Conservation (phyloP, 2,113 vertebrate genomes). For the Festucalex cinctus region DNA sequence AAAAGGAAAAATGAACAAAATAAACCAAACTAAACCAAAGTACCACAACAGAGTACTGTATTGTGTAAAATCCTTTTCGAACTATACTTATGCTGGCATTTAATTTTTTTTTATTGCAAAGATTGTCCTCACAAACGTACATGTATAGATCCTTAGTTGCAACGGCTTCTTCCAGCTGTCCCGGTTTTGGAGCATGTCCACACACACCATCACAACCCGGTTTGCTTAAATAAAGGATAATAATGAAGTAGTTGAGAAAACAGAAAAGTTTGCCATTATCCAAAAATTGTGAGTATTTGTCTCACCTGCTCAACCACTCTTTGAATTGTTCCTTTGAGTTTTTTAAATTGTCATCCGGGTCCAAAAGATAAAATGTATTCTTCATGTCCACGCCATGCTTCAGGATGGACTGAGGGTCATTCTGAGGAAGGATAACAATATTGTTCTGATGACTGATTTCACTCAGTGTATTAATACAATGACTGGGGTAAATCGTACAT, state of each 20-base stretch:
- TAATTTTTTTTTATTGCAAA: neutral
- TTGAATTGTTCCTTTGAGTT: conserved; percentile 81
- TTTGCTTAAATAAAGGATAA: conserved; percentile 63
- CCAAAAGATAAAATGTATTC: conserved; percentile 83
- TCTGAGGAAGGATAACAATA: conserved; percentile 19
- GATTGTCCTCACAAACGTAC: conserved; percentile 69
- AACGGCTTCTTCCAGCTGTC: conserved; percentile 77
- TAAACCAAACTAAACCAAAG: too few relatives aligned
- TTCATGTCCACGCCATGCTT: conserved; percentile 73
- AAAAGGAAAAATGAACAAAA: too few relatives aligned
- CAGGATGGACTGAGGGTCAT: conserved; percentile 66
- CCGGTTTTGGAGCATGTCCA: conserved; percentile 69
- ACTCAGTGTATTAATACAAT: too few relatives aligned
- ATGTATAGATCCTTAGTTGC: conserved; percentile 84
- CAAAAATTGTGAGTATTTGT: neutral
- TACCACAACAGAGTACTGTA: neutral
- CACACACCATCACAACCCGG: conserved; percentile 81
- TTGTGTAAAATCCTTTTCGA: too few relatives aligned
- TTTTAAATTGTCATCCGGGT: conserved; percentile 82
- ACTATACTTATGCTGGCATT: neutral
- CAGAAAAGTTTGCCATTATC: neutral
- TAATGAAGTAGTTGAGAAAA: neutral
- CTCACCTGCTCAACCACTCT: conserved; percentile 83
- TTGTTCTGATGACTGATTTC: neutral
- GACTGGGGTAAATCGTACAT: conserved; percentile 63